Base-by-base conservation (phyloP, 2,888 invertebrate species). In the Pyralis farinalis region DNA sequence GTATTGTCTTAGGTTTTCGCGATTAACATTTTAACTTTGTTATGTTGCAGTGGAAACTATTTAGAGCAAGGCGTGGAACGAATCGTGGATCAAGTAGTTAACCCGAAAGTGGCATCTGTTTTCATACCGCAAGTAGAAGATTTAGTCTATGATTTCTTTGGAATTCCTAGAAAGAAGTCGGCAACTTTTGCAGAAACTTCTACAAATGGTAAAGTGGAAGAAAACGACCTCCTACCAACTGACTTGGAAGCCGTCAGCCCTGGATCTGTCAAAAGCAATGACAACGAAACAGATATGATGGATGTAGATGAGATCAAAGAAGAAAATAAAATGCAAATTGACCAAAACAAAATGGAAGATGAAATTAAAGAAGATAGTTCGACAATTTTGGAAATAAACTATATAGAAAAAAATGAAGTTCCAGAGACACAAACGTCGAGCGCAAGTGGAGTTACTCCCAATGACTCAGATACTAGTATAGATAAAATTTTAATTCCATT, bases 21-120 rank as follows among this genome's bases (percentile, higher is more conserved):
- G n/a, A n/a, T 35, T 8, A 12, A 39, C 16, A 16, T 16, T 16
- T 4, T 3, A 3, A 34, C 29, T 1, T 38, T 11, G 8, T 33
- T 31, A 43, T 6, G 30, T 61, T 85, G 80, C 84, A 96, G 96
- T 65, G 95, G 96, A 40, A 96, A 96, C 32, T 97, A 95, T 77
- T 86, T 98, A 52, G 96, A 97, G 63, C 94, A 94, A 53, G 98
- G 98, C 6, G 96, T 98, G 1, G 97, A 98, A 73, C 92, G 97
- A 52, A 97, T 98, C 49, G 97, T 98, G 0, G 97, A 98, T 71
- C 98, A 98, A 90, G 97, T 98, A 0, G 97, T 98, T 0, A 97
- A 97, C 76, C 97, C 97, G 0, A 98, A 98, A 89, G 95, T 98
- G 5, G 93, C 94, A 49, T 92, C 95, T 1, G 93, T 96, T 7